These are phyloP conservation scores for Pseudopodoces humilis DNA, from an alignment of 2,113 vertebrate genomes.

Conservation along the genomic window DNA sequence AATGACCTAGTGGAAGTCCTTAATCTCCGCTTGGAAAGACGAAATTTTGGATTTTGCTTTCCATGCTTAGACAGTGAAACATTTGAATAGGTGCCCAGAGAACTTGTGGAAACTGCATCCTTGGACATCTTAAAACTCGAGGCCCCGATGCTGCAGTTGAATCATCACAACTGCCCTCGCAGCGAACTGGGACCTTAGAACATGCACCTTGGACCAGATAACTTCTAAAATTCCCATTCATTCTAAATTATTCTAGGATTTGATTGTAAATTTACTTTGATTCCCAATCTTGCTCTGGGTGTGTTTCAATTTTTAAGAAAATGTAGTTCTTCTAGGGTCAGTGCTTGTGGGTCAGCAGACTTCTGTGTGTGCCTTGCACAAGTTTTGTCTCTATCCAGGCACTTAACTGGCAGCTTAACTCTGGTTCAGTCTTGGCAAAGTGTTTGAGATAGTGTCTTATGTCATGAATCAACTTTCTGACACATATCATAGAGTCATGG, in stretches of 20 bases:
- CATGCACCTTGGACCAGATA: not conserved
- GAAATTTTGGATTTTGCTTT: not conserved
- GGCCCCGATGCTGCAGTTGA: rapidly evolving
- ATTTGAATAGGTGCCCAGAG: not conserved
- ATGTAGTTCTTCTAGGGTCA: not conserved
- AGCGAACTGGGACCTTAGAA: not conserved
- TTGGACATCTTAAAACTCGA: not conserved
- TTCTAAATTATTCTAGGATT: not conserved
- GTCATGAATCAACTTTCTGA: not conserved
- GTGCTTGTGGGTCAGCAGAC: not conserved
- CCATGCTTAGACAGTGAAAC: rapidly evolving
- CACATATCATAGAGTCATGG: not conserved
- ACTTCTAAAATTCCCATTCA: not conserved
- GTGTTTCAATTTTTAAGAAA: not conserved
- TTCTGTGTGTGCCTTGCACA: not conserved
- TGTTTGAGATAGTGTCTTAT: not conserved
- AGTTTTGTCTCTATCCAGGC: not conserved
- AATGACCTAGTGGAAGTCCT: not conserved
- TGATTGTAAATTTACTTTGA: not conserved
- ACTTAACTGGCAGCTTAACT: not conserved
- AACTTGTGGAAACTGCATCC: not conserved
- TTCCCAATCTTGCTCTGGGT: not conserved
- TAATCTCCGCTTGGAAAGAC: not conserved
- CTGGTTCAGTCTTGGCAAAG: not conserved
- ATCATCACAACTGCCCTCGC: not conserved